A percentile compares a stretch with the other conserved stretches of the same genome.
Conservation (phyloP, 2,113 vertebrate species). For the Platycercus adscitus region DNA sequence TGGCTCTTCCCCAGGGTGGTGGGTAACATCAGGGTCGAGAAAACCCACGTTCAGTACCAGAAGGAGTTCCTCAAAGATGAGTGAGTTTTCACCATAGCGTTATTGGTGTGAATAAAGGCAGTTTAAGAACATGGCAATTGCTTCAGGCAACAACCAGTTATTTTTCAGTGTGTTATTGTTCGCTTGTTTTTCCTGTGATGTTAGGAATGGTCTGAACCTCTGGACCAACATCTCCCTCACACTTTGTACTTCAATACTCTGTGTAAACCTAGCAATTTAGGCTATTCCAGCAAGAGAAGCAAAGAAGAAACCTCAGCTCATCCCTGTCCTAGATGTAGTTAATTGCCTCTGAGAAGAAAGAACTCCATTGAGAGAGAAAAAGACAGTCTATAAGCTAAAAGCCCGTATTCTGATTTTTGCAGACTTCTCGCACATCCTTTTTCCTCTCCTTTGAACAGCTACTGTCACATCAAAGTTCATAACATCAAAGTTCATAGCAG, state of each 20-base stretch:
- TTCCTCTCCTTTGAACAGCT: background rate
- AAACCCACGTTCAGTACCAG: background rate
- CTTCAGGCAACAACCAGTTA: background rate
- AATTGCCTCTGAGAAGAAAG: background rate
- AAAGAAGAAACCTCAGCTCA: background rate
- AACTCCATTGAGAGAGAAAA: background rate
- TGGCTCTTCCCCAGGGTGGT: accelerated
- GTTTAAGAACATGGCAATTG: background rate
- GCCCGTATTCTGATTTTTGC: background rate
- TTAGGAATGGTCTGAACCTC: background rate
- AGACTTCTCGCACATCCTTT: background rate
- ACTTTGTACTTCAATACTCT: background rate
- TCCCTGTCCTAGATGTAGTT: background rate
- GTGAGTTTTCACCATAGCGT: background rate
- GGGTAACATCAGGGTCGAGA: background rate
- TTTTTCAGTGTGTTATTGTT: background rate
- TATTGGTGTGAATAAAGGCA: background rate
- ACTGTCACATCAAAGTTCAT: slow-evolving; percentile 25
- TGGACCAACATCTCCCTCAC: background rate
- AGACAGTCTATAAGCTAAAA: background rate
- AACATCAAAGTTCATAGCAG: slow-evolving; percentile 8
- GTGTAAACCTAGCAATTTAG: background rate
- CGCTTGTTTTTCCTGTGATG: background rate
- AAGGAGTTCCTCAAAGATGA: background rate
- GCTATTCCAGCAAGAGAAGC: background rate